Conservation (phyloP, 2,797 vertebrate genomes). For the Sebastes minor region DNA sequence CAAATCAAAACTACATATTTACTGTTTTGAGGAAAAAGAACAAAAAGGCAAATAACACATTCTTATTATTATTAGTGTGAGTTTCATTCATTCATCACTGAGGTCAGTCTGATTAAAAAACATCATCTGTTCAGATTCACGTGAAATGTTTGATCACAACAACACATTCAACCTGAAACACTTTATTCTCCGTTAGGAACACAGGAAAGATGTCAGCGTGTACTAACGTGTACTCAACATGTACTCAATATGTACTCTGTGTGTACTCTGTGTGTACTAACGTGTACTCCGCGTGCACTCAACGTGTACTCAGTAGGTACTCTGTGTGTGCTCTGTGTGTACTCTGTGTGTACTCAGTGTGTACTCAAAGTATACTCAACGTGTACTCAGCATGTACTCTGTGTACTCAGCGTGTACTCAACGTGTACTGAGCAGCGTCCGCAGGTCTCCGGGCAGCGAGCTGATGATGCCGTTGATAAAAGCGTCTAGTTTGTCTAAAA, state of each 20-base stretch:
- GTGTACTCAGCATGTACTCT: not conserved
- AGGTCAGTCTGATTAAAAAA: not conserved
- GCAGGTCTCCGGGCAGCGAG: constrained; percentile 89
- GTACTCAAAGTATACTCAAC: not conserved
- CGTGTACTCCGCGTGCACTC: not conserved
- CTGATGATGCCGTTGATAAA: constrained; percentile 79
- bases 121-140: not conserved
- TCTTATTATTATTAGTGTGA: not conserved
- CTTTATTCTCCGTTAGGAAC: no score
- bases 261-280: not conserved
- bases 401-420: not conserved
- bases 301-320: no score
- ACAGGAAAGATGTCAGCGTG: no score
- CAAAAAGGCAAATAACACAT: not conserved
- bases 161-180: not conserved
- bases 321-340: no score
- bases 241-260: not conserved
- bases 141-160: not conserved
- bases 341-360: not conserved
- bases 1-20: not conserved
- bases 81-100: constrained; percentile 6
- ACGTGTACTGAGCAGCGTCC: constrained; percentile 74
- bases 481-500: constrained; percentile 77
- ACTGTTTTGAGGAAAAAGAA: not conserved
- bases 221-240: no score